Evolutionary conservation across 1,140 invertebrate species (phyloP).

Genomic region (Panulirus ornatus): DNA sequence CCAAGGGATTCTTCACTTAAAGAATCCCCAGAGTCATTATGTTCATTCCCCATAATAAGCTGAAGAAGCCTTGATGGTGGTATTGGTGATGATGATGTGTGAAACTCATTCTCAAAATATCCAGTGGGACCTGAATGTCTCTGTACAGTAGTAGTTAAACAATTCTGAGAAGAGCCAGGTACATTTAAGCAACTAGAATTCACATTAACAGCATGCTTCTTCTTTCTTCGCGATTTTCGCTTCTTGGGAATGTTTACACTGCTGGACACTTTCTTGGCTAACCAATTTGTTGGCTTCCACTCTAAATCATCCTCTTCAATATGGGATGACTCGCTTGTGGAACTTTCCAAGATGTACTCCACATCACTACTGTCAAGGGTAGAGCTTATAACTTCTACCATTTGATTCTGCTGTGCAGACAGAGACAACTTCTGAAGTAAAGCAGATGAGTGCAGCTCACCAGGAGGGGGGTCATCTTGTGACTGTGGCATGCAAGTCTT

Average conservation of each 20-base stretch:
- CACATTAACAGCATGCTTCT: neutral
- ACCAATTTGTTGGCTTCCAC: slow-evolving; percentile 38
- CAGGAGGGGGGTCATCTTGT: slow-evolving; percentile 24
- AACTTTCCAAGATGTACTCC: neutral
- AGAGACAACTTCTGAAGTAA: slow-evolving; percentile 43
- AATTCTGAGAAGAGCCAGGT: neutral
- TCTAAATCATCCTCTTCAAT: slow-evolving; percentile 54
- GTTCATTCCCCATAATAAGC: slow-evolving; percentile 41
- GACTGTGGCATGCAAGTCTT: slow-evolving; percentile 31
- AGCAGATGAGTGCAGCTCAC: slow-evolving; percentile 31
- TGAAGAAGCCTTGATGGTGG: slow-evolving; percentile 40
- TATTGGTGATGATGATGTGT: neutral
- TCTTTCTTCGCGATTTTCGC: slow-evolving; percentile 46
- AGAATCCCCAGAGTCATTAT: neutral
- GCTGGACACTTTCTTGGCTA: slow-evolving; percentile 37
- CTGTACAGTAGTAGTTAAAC: neutral
- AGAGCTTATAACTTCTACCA: neutral
- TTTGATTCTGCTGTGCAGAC: slow-evolving; percentile 15
- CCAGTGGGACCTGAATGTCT: neutral
- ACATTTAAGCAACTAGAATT: neutral
- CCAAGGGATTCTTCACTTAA: neutral
- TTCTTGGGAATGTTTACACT: slow-evolving; percentile 17
- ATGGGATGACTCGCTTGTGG: slow-evolving; percentile 45
- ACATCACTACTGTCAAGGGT: neutral
- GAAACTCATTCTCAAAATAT: neutral